Evolutionary conservation across 2,888 invertebrate species (phyloP).

Genomic region (Meghimatium bilineatum): DNA sequence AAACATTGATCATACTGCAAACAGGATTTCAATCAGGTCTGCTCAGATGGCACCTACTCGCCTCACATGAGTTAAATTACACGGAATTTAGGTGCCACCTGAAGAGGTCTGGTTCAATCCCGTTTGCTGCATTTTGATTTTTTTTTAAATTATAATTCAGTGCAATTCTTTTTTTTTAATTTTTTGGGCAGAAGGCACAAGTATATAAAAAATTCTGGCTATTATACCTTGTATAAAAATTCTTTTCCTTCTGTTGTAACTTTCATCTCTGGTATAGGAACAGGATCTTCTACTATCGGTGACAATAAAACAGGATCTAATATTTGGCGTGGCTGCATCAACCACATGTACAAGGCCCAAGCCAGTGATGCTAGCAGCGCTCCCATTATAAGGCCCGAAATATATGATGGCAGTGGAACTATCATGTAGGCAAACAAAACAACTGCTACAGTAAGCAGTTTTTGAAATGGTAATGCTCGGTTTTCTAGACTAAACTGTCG

Average conservation of each 20-base stretch:
- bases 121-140: no score
- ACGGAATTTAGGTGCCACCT: no score
- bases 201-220: no score
- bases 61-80: no score
- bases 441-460: slow-evolving; percentile 51
- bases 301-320: slow-evolving; percentile 57
- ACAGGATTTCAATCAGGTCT: no score
- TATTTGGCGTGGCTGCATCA: slow-evolving; percentile 58
- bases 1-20: no score
- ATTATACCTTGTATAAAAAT: slow-evolving; percentile 68
- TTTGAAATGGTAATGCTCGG: slow-evolving; percentile 50
- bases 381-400: slow-evolving; percentile 70
- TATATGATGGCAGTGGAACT: slow-evolving; percentile 70
- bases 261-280: slow-evolving; percentile 67
- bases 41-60: no score
- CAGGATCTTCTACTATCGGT: slow-evolving; percentile 64
- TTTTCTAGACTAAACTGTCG: slow-evolving; percentile 37
- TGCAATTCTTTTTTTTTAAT: no score
- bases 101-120: no score
- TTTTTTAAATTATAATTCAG: no score
- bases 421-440: slow-evolving; percentile 65
- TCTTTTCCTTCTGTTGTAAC: slow-evolving; percentile 64
- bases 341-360: slow-evolving; percentile 64
- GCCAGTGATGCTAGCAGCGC: slow-evolving; percentile 58
- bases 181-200: no score